Percentiles rank a stretch among this genome's conserved stretches.
phyloP scores from a whole-genome alignment of 1,140 invertebrate genomes.

The Laodelphax striatellus region DNA sequence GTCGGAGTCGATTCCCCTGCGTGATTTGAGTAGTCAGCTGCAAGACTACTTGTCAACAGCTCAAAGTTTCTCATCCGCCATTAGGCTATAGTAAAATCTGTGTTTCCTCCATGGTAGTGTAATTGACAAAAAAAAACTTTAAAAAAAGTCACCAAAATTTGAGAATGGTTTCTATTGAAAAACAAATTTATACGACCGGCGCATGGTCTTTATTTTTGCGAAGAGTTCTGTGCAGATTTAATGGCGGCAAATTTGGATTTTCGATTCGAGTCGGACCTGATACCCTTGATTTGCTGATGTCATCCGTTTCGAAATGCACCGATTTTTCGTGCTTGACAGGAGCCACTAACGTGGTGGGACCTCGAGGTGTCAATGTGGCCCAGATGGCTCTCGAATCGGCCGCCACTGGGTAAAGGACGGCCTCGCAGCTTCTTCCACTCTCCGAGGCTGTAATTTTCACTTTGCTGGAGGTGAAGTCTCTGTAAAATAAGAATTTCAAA shows the following conservation, averaged over 20 bases:
- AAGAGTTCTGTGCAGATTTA: constrained; percentile 50
- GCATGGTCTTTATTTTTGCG: constrained; percentile 5
- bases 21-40: too few relatives aligned
- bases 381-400: constrained; percentile 60
- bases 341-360: constrained; percentile 43
- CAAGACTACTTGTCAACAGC: too few relatives aligned
- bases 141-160: too few relatives aligned
- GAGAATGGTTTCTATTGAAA: too few relatives aligned
- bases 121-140: too few relatives aligned
- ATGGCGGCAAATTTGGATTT: constrained; percentile 60
- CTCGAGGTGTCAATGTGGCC: constrained; percentile 70
- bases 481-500: background rate
- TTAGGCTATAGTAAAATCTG: too few relatives aligned
- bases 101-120: too few relatives aligned
- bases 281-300: constrained; percentile 39
- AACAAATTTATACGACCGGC: constrained; percentile 3
- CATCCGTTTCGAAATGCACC: constrained; percentile 60
- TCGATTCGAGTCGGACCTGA: constrained; percentile 69
- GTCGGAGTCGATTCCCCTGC: too few relatives aligned
- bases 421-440: constrained; percentile 31
- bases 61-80: too few relatives aligned
- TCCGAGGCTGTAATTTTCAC: constrained; percentile 2
- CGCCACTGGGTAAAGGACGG: constrained; percentile 37
- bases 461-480: background rate
- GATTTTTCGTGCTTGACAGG: constrained; percentile 45